Base-by-base conservation (phyloP, 2,888 invertebrate species). In the Ecdyonurus torrentis region DNA sequence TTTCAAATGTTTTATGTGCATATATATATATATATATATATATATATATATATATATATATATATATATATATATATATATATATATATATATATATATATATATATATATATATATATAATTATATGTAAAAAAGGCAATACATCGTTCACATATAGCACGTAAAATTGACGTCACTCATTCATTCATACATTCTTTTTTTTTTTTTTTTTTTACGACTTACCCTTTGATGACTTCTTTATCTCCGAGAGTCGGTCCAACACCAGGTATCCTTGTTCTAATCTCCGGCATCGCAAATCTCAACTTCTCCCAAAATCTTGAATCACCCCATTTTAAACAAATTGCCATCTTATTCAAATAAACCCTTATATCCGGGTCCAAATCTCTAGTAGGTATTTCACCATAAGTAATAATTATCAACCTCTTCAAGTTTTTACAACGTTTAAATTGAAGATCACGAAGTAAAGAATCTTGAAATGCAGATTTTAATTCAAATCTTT, bases 261-360 rank as follows among this genome's bases (percentile, higher is more conserved):
- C n/a, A n/a, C n/a, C n/a, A n/a, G n/a, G 37, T 10, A 37, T 37
- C 15, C 37, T 37, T 10, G 5, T 37, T 37, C 37, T 37, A 37
- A 37, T 37, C 15, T 37, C 89, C 65, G 94, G 94, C 84, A 95
- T 85, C 63, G 92, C 89, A 72, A 91, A 91, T 72, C 89, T 85
- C 67, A 97, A 79, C 77, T 96, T 95, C 73, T 94, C 92, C 97
- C 97, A 97, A 79, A 97, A 97, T 73, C 91, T 86, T 74, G 90
- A 87, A 77, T 97, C 95, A 67, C 91, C 91, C 88, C 91, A 92
- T 75, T 91, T 89, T 72, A 97, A 86, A 74, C 91, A 89, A 70
- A 91, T 91, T 78, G 91, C 91, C 66, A 91, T 74, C 10, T 58
- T 89, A 71, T 93, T 87, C 71, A 96, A 81, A 76, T 92, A 92